Evolutionary conservation across 2,113 vertebrate genomes (phyloP), one percentile per base, ranked within the genome.

Genomic region (Sylvicapra grimmia): DNA sequence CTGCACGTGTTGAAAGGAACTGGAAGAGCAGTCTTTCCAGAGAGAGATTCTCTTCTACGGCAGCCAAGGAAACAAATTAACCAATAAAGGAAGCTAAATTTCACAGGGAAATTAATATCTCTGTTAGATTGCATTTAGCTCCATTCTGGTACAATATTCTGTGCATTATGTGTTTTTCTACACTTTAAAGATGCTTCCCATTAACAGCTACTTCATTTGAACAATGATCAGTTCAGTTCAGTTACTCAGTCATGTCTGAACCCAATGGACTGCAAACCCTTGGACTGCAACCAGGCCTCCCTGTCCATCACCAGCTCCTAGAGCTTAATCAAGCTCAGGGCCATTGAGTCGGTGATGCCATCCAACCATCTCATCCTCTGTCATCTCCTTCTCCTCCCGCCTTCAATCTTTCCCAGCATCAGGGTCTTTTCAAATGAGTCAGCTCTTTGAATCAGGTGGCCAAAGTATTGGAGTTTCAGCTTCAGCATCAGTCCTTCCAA

Each of bases 301-400:
- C 33, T 65, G 63, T n/a, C 33, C 33, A 65, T 65, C 16, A 19
- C 33, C 33, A 65, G 18, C 16, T 68, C 8, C 4, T 18, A 1
- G 16, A n/a, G 63, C 1, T 68, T 19, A 68, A 19, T 68, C 63
- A n/a, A 19, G 18, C 33, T 68, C 33, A 68, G 4, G 63, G 1
- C 33, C 63, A n/a, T 5, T 0, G 2, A 65, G 33, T n/a, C 18
- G 33, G 63, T 65, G 33, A n/a, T 65, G 31, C 63, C 7, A 19
- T 18, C 33, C 63, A n/a, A 18, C 31, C 63, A 19, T 65, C 63
- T 65, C 63, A 9, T 65, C 16, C 8, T 65, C 31, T 65, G 63
- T 4, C 8, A 2, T 65, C 31, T 16, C 33, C 33, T 65, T 65
- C 63, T 65, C 15, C 31, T n/a, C 31, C 31, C 1, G 2, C 31